Evolutionary conservation across 2,888 invertebrate genomes (phyloP).

Genomic region (Drosophila prolongata): DNA sequence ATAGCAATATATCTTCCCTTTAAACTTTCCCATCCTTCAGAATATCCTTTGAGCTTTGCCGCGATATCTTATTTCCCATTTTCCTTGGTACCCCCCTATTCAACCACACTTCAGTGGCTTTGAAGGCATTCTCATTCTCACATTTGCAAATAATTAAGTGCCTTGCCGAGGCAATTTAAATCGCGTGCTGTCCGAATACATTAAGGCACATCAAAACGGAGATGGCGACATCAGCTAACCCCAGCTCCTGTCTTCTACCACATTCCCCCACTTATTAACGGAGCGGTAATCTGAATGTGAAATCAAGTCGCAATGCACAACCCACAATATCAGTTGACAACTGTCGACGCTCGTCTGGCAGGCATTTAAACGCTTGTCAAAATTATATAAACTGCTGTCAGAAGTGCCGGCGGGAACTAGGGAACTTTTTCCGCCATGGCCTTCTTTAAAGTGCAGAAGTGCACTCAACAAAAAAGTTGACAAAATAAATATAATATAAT

Average conservation of each 20-base stretch:
- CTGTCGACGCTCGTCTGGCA: constrained; percentile 68
- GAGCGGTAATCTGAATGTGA: constrained; percentile 54
- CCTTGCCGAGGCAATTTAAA: constrained; percentile 46
- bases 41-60: constrained; percentile 6
- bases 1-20: not conserved
- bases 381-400: constrained; percentile 72
- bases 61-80: not conserved
- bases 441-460: constrained; percentile 27
- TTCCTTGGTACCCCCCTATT: constrained; percentile 21
- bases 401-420: constrained; percentile 29
- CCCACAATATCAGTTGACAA: constrained; percentile 72
- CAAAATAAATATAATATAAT: no score
- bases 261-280: constrained; percentile 49
- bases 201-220: constrained; percentile 59
- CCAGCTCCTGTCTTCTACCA: constrained; percentile 5
- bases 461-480: constrained; percentile 13
- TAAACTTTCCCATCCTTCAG: not conserved
- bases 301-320: constrained; percentile 56
- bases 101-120: constrained; percentile 17
- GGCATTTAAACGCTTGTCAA: constrained; percentile 73
- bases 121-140: constrained; percentile 26
- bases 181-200: constrained; percentile 65
- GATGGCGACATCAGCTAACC: constrained; percentile 37
- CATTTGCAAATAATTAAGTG: constrained; percentile 77
- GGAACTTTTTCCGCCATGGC: constrained; percentile 25